Evolutionary conservation across 1,140 invertebrate genomes (phyloP).

Genomic region (Delia radicum): DNA sequence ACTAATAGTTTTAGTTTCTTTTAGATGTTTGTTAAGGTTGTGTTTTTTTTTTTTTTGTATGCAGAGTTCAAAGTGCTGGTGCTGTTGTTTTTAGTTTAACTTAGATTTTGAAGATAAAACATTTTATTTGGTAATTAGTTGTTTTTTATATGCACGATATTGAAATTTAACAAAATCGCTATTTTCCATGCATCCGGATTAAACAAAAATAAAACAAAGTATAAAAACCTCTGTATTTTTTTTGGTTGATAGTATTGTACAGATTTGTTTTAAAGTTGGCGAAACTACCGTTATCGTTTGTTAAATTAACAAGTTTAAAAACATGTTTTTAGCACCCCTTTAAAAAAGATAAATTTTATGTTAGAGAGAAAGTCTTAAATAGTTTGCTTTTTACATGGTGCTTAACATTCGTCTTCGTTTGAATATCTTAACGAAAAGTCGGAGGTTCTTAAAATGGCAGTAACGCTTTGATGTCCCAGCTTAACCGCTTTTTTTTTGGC

Average conservation of each 20-base stretch:
- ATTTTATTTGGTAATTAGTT: constrained; percentile 24
- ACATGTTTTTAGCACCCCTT: constrained; percentile 17
- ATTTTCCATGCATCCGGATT: constrained; percentile 8
- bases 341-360: background rate
- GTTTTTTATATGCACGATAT: constrained; percentile 23
- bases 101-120: constrained; percentile 20
- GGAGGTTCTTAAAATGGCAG: too few species aligned
- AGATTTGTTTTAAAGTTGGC: background rate
- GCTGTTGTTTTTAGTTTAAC: background rate
- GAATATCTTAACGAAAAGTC: too few species aligned
- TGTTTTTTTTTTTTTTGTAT: constrained; percentile 2
- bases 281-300: constrained; percentile 18
- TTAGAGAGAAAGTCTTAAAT: constrained; percentile 2
- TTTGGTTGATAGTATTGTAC: background rate
- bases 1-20: background rate
- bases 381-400: background rate
- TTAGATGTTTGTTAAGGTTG: background rate
- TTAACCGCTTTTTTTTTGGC: too few species aligned
- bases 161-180: constrained; percentile 23
- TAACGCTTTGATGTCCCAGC: too few species aligned
- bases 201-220: background rate
- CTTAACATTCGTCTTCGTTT: too few species aligned
- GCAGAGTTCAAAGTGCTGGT: background rate
- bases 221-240: background rate
- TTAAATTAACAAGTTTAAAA: constrained; percentile 15